Evolutionary conservation across 2,797 vertebrate species (phyloP), one percentile per base, ranked within the genome.

Genomic region (Rhynchotus rufescens): DNA sequence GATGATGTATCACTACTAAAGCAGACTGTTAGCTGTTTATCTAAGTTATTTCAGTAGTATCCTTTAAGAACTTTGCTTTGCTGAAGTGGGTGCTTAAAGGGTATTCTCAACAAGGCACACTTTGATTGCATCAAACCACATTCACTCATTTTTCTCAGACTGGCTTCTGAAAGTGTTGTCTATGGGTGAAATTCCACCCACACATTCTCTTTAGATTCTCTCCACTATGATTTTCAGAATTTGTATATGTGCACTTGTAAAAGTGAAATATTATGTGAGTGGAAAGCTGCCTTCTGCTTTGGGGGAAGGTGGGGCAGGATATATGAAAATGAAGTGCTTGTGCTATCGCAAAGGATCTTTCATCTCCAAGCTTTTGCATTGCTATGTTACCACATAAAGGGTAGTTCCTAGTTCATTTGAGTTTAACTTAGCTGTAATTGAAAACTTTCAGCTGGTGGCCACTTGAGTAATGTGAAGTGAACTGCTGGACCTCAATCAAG

Each of bases 201-300:
- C 7, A 2, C 5, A 7, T 91, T 92, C 44, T 66, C 78, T 82
- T 88, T 68, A 84, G 54, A 91, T 84, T 80, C 20, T 80, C 75
- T 80, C n/a, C 45, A 15, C 25, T 92, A 25, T 87, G 86, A 80
- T 81, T 84, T 88, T 38, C 54, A 80, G 49, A 68, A 73, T 82
- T 49, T 91, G 44, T 80, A 71, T 82, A 59, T 65, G 40, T 65
- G 49, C 57, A 47, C 26, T 77, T 81, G 21, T 62, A 57, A 32
- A 89, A 89, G 34, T 45, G 65, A 74, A 84, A 84, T 80, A 61
- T 86, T 81, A 86, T 88, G 51, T 38, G 84, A 72, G 80, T 68
- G 34, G 38, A 86, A 89, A 59, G 13, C 40, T 65, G 45, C 65
- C 68, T 93, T 92, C n/a, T 93, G 49, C 69, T 69, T 28, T 30